Base-by-base conservation (phyloP, 1,140 invertebrate species). In the Saccostrea echinata region DNA sequence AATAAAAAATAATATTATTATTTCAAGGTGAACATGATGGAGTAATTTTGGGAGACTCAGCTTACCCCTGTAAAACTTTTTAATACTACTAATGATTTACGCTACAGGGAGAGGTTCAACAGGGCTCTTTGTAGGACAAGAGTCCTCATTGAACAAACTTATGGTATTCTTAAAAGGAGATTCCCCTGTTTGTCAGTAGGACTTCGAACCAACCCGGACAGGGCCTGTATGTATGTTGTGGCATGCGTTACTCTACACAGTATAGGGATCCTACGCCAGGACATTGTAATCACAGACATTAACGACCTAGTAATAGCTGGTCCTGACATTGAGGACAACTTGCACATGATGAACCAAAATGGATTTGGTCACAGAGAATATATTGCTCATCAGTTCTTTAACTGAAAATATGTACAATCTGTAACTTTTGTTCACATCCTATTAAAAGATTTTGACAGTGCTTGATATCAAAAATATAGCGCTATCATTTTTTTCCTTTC, bases 71-170 rank as follows among this genome's bases (percentile, higher is more conserved):
- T 30, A 30, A n/a, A 43, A 76, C 24, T 6, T n/a, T 84, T 24
- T n/a, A 80, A 24, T 21, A 61, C 27, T 33, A 51, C 64, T 24
- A 80, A n/a, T 4, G 43, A 55, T 43, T 4, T 43, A 9, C 43
- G 2, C 0, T 24, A 8, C 81, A 87, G 53, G n/a, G 27, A 30
- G 84, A 84, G 6, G 53, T 53, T 24, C 68, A 87, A 21, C 64
- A 35, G 43, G 21, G 43, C 43, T 2, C 57, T 57, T 43, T 52
- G 33, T n/a, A 83, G 24, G 18, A 86, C 86, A n/a, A 21, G 86
- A n/a, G 76, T 86, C 35, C 12, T 84, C 9, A 71, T 87, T 84
- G 86, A 87, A 68, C 53, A 84, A 33, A 87, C 86, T 18, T 87
- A 68, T 64, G 86, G 86, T 6, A 43, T 43, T 43, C 0, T 43